Percentiles rank a stretch among this genome's conserved stretches.
These are phyloP conservation scores for Diplodus sargus DNA, from an alignment of 2,797 vertebrate species.

Conservation along the genomic window DNA sequence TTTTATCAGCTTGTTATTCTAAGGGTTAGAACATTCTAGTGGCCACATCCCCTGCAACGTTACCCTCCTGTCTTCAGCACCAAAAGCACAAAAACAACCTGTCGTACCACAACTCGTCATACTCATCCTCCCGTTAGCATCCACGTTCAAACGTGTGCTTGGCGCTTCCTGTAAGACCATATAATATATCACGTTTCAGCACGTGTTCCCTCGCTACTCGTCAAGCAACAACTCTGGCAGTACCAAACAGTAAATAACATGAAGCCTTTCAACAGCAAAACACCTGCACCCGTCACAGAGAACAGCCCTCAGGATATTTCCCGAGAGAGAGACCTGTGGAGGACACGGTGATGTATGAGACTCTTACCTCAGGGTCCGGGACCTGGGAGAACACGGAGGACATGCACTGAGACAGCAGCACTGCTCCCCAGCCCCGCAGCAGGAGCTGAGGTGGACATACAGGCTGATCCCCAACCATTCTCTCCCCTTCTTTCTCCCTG, in stretches of 20 bases:
- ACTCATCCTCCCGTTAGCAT: conserved; percentile 7
- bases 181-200: conserved; percentile 45
- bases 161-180: conserved; percentile 2
- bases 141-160: conserved; percentile 14
- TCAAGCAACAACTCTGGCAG: conserved; percentile 29
- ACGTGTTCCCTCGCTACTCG: conserved; percentile 8
- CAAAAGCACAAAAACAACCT: conserved; percentile 27
- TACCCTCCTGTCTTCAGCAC: conserved; percentile 3
- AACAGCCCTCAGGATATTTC: conserved; percentile 22
- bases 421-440: conserved; percentile 73
- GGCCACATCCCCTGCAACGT: neutral
- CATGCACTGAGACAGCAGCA: conserved; percentile 83
- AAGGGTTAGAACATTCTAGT: neutral
- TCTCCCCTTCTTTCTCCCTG: conserved; percentile 68
- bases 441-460: conserved; percentile 69
- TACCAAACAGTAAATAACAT: conserved; percentile 35
- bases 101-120: neutral
- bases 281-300: conserved; percentile 38
- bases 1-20: neutral
- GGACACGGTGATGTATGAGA: conserved; percentile 38
- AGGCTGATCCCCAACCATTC: conserved; percentile 81
- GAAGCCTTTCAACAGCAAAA: conserved; percentile 24
- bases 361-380: conserved; percentile 88
- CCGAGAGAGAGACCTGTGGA: conserved; percentile 53
- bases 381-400: conserved; percentile 83